Conservation (phyloP, 2,888 invertebrate species). For the Acronicta psi region DNA sequence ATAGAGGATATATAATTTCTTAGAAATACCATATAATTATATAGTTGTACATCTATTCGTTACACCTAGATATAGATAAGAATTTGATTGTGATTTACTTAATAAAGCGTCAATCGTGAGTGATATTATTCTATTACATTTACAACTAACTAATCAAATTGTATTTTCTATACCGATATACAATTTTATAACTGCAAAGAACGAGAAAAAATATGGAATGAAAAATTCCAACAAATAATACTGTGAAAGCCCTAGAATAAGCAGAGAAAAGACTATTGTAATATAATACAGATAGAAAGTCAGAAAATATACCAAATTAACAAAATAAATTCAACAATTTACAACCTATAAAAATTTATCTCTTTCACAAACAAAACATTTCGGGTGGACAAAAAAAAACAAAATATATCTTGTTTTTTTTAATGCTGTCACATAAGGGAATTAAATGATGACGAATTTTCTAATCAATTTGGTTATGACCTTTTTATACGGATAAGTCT, state of each 20-base stretch:
- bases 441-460: not conserved
- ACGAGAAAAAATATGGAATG: too few species aligned
- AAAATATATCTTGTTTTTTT: too few species aligned
- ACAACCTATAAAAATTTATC: not conserved
- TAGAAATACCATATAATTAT: constrained; percentile 19
- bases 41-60: constrained; percentile 48
- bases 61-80: constrained; percentile 54
- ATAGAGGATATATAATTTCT: constrained; percentile 31
- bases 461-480: not conserved
- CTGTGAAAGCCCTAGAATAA: too few species aligned
- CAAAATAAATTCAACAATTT: too few species aligned
- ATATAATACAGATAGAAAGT: too few species aligned
- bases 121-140: constrained; percentile 59
- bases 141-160: constrained; percentile 43
- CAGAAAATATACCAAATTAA: too few species aligned
- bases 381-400: not conserved
- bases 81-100: constrained; percentile 63
- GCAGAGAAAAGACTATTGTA: too few species aligned
- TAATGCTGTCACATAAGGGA: too few species aligned
- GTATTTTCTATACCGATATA: constrained; percentile 21
- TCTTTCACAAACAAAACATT: not conserved
- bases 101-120: constrained; percentile 70
- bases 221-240: too few species aligned
- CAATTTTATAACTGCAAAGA: constrained; percentile 16
- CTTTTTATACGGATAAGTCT: not conserved